Evolutionary conservation across 92 coral and sea anemone genomes (phyloP), one percentile per base, ranked within the genome.

Genomic region (Scolanthus callimorphus): DNA sequence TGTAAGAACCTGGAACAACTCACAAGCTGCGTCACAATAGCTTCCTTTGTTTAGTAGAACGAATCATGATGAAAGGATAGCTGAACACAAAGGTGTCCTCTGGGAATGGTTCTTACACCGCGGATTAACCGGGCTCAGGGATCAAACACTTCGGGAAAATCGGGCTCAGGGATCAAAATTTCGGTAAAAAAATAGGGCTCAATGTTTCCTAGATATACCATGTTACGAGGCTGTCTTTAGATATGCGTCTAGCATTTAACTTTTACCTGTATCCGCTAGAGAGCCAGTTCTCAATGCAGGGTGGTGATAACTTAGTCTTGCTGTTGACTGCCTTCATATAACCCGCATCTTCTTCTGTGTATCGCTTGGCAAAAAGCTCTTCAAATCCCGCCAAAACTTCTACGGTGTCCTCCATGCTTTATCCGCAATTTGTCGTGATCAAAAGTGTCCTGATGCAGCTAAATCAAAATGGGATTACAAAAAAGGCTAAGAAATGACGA

Each of bases 291-390:
- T 86, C 70, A 20, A 94, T 68, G 19, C 94, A 92, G 0, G 99
- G 99, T 17, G 96, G 92, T 1, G 94, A 88, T 10, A 56, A 56
- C 21, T 60, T 60, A n/a, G 82, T 41, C 31, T 63, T 77, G 41
- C 41, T 34, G 41, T 85, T 71, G 0, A 94, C 82, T 6, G 88
- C 69, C 64, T 94, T 94, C 91, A 80, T 80, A 49, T 73, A 94
- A 15, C 74, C 90, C 51, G 52, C 87, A 68, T 94, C 99, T 54
- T 81, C 85, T 37, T 77, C 83, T 22, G 99, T 81, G 61, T 79
- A 94, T 31, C 99, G 83, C 29, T 94, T 89, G 0, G 97, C 74
- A 63, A 94, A 94, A 53, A 94, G 48, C 41, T 89, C 90, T 55
- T 94, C 96, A 55, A 68, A 89, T 59, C 69, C 72, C 1, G 90